Evolutionary conservation across 2,797 vertebrate species (phyloP).

Genomic region (Poecilia velifera): DNA sequence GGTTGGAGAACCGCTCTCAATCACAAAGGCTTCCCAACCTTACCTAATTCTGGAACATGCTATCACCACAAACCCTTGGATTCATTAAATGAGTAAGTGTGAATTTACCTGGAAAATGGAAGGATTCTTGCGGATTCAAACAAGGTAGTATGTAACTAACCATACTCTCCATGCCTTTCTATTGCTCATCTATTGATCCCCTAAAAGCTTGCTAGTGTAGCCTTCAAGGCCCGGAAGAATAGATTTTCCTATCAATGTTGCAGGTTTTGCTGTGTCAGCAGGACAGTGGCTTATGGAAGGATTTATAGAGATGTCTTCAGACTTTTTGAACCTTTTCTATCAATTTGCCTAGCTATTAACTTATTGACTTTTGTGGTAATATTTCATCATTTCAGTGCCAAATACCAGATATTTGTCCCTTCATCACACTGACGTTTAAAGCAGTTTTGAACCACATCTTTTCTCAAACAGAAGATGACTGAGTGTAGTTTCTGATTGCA

Average conservation of each 20-base stretch:
- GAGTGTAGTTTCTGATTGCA: too few species aligned
- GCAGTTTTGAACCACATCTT: too few species aligned
- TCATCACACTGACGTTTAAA: not conserved
- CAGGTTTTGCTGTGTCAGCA: conserved; percentile 7
- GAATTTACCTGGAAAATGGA: not conserved
- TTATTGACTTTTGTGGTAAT: not conserved
- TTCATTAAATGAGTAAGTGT: not conserved
- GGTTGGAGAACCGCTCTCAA: not conserved
- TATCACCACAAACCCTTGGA: not conserved
- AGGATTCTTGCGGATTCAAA: not conserved
- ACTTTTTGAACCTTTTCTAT: not conserved
- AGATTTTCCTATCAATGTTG: not conserved
- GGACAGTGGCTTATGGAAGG: not conserved
- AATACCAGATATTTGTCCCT: not conserved
- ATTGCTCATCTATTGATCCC: conserved; percentile 1
- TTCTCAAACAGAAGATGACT: too few species aligned
- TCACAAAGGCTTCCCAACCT: too few species aligned
- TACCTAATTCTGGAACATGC: not conserved
- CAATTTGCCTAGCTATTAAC: not conserved
- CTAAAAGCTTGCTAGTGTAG: not conserved
- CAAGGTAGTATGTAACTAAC: not conserved
- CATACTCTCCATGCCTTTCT: not conserved
- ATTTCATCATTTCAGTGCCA: not conserved
- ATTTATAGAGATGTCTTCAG: not conserved
- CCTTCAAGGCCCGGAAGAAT: not conserved